Conservation (phyloP, 1,140 invertebrate genomes). For the Drosophila rufa region DNA sequence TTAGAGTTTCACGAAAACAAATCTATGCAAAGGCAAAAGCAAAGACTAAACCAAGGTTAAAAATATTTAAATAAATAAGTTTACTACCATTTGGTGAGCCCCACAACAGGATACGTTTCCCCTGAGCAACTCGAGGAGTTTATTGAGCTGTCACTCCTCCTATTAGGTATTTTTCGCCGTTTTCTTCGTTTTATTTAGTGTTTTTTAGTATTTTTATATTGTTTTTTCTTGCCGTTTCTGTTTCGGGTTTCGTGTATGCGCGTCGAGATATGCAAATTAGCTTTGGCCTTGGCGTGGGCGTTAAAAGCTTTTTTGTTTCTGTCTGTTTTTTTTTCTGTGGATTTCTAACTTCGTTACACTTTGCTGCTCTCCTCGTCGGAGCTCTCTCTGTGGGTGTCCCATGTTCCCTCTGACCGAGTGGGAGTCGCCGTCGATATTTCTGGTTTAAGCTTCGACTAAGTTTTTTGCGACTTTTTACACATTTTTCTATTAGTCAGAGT, state of each 20-base stretch:
- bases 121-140: constrained; percentile 2
- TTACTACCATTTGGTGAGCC: constrained; percentile 1
- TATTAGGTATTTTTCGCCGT: constrained; percentile 22
- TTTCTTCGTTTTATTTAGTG: constrained; percentile 28
- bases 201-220: constrained; percentile 23
- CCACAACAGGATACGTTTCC: constrained; percentile 6
- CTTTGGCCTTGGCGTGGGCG: constrained; percentile 80
- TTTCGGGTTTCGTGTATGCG: constrained; percentile 46
- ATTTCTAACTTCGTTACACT: constrained; percentile 83
- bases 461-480: constrained; percentile 5
- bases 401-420: constrained; percentile 15
- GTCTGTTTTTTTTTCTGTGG: constrained; percentile 44
- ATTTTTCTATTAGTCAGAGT: constrained; percentile 67
- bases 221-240: constrained; percentile 10
- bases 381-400: constrained; percentile 43
- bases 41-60: background rate
- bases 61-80: constrained; percentile 3
- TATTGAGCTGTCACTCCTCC: constrained; percentile 27
- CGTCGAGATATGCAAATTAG: constrained; percentile 79
- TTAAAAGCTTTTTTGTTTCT: constrained; percentile 61
- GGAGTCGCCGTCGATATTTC: constrained; percentile 49
- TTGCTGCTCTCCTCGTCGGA: constrained; percentile 60
- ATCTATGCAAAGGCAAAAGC: background rate
- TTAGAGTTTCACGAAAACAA: constrained; percentile 11
- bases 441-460: constrained; percentile 38